These are phyloP conservation scores for Tenthredo scrophulariae DNA, from an alignment of 2,888 invertebrate genomes.

Conservation along the genomic window DNA sequence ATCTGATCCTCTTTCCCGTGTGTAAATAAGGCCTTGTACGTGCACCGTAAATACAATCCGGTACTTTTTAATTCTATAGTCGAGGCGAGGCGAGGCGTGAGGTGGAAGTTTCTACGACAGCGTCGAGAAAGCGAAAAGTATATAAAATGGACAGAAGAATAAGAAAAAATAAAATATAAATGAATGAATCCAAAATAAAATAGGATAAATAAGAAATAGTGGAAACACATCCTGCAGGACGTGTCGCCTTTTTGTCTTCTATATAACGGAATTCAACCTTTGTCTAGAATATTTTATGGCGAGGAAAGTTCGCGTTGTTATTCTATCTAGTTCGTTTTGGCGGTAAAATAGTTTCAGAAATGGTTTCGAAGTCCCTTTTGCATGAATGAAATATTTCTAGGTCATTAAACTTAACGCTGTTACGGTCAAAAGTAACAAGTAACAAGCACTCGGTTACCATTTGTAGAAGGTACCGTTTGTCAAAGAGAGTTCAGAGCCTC, in stretches of 20 bases:
- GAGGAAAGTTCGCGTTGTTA: not conserved
- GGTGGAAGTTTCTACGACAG: not conserved
- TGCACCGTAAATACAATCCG: conserved; percentile 41
- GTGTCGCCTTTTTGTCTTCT: not conserved
- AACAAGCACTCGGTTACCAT: conserved; percentile 1
- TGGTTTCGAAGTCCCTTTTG: not conserved
- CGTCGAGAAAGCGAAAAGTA: not conserved
- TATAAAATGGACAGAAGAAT: not conserved
- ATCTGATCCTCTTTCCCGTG: conserved; percentile 9
- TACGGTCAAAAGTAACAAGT: conserved; percentile 27
- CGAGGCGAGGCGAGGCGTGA: not conserved
- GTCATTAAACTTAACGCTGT: conserved; percentile 14
- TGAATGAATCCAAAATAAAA: not conserved
- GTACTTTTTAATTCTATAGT: conserved; percentile 26
- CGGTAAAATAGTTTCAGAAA: conserved; percentile 8
- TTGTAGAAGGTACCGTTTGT: conserved; percentile 22
- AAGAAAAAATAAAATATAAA: not conserved
- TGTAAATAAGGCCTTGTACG: conserved; percentile 44
- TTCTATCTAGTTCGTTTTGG: not conserved
- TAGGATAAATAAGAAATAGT: not conserved
- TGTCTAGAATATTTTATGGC: not conserved
- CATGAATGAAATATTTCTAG: not conserved
- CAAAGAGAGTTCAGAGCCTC: conserved; percentile 19
- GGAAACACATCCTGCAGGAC: not conserved
- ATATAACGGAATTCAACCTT: not conserved